Evolutionary conservation across 1,140 invertebrate species (phyloP), one percentile per base, ranked within the genome.

Genomic region (Penaeus vannamei): DNA sequence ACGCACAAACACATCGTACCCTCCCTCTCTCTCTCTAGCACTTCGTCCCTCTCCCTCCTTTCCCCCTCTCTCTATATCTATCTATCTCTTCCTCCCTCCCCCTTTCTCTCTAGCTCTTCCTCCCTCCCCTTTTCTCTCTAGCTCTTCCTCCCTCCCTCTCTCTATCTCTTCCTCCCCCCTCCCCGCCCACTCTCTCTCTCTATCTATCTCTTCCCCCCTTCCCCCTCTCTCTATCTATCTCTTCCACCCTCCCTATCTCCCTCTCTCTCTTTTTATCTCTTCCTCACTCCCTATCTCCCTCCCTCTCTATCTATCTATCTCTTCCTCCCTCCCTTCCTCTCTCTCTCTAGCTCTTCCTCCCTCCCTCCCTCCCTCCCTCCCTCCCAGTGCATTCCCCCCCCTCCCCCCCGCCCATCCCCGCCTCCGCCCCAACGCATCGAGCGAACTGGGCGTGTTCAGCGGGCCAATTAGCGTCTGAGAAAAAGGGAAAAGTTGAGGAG

Each of bases 351-450:
- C 80, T 22, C 80, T 60, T 22, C 26, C 53, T 60, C 80, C 26
- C 46, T 60, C 53, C 26, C 80, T 60, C 80, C n/a, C 80, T 82
- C 80, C 26, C n/a, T 36, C 26, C 80, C 61, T 53, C 26, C 80
- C n/a, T 19, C 26, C 14, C 61, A 0, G 53, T 53, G 53, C 53
- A 53, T 53, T 53, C 53, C 12, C 53, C 53, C 17, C 4, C 53
- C 3, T 10, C 53, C 53, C 1, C 5, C 53, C 53, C 10, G 12
- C 53, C 53, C 53, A 53, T 53, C 1, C 53, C 12, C 53, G 53
- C 53, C 53, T 17, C 17, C 53, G 17, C 53, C 53, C 17, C 17
- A 10, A 53, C 10, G 12, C 12, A 17, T 14, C 17, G 12, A 53
- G 53, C 53, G 53, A 53, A 53, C 53, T 14, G 53, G 53, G 1